Evolutionary conservation across 1,140 invertebrate species (phyloP), one percentile per base, ranked within the genome.

Genomic region (Cydia amplana): DNA sequence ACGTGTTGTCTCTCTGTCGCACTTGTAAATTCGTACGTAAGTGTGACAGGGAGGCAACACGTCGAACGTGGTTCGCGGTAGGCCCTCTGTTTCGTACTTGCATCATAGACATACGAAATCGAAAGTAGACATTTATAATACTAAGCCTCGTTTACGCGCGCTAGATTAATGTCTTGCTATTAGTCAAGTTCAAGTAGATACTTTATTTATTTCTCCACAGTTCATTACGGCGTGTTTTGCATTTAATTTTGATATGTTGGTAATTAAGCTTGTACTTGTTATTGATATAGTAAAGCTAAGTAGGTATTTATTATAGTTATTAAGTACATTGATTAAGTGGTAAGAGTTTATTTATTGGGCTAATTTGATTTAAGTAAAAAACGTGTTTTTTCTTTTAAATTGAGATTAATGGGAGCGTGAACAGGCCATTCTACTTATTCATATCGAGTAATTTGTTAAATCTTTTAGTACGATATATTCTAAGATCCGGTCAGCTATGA

Each of bases 251-350:
- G 43, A 70, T 70, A 70, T 40, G 65, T 36, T 36, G 4, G 64
- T 70, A 70, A 70, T 70, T 70, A 70, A 70, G 65, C 65, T 40
- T 70, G 65, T 70, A 70, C 64, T 67, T 67, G 18, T 70, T 70
- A 70, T 70, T 40, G 18, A 70, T 70, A 70, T 40, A 70, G 64
- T 70, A 70, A n/a, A 70, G 32, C 32, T 32, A 36, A 40, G 65
- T 32, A 36, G 18, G 65, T 70, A 60, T 60, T 60, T 60, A 60
- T 60, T 20, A 55, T 55, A 55, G 51, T 55, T 49, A 49, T 65
- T 70, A 36, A 18, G 36, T 40, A n/a, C 16, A 36, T 20, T 40
- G 65, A 70, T 70, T 70, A 70, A 70, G 28, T 18, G 65, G 65
- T 18, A 70, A 36, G 65, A 70, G 36, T 70, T 36, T 70, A 70